Conservation (phyloP, 1,140 invertebrate species). For the Dufourea novaeangliae region DNA sequence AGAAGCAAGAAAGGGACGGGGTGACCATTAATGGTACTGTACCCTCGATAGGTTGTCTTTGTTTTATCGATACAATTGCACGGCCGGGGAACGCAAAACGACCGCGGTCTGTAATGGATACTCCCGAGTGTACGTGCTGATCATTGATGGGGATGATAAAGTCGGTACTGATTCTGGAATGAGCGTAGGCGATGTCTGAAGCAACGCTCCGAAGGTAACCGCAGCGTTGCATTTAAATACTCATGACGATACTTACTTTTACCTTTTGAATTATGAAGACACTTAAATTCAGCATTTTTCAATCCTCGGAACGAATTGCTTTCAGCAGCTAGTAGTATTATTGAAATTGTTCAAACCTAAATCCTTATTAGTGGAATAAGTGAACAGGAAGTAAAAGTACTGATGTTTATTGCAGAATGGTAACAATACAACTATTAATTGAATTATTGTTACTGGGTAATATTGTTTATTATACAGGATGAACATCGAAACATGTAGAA, state of each 20-base stretch:
- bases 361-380: neutral
- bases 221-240: neutral
- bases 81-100: slow-evolving; percentile 38
- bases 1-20: slow-evolving; percentile 62
- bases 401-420: too few relatives aligned
- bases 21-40: slow-evolving; percentile 62
- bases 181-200: slow-evolving; percentile 1
- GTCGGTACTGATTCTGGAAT: slow-evolving; percentile 56
- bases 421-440: too few relatives aligned
- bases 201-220: slow-evolving; percentile 1
- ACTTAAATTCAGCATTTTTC: neutral
- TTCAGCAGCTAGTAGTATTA: neutral
- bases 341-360: too few relatives aligned
- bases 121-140: slow-evolving; percentile 41
- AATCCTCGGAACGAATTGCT: neutral
- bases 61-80: slow-evolving; percentile 69
- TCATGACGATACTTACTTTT: neutral
- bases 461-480: too few relatives aligned
- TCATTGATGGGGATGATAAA: slow-evolving; percentile 63
- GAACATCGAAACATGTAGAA: too few relatives aligned
- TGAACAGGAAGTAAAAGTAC: too few relatives aligned
- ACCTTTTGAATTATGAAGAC: neutral
- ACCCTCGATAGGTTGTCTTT: slow-evolving; percentile 60
- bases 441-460: too few relatives aligned
- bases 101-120: slow-evolving; percentile 57